Percentiles rank a stretch among this genome's conserved stretches.
These are phyloP conservation scores for Terebella lapidaria DNA, from an alignment of 2,888 invertebrate species.

Conservation along the genomic window DNA sequence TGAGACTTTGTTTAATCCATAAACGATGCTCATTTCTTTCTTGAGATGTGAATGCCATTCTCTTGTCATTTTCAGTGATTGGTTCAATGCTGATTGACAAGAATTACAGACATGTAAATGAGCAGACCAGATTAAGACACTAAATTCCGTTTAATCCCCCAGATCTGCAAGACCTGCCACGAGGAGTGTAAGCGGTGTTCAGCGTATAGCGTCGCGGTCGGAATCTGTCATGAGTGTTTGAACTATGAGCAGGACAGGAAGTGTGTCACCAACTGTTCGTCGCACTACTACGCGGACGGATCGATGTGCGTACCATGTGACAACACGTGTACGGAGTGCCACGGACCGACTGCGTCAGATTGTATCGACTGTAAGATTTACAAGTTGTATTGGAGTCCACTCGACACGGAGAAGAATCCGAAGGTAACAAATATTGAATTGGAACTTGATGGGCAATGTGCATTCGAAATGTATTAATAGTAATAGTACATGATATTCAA, in stretches of 20 bases:
- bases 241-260: constrained; percentile 13
- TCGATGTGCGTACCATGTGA: constrained; percentile 74
- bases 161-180: background rate
- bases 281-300: constrained; percentile 72
- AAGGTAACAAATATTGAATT: constrained; percentile 1
- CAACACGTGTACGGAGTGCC: constrained; percentile 73
- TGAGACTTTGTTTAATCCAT: background rate
- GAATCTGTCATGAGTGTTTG: background rate
- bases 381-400: constrained; percentile 33
- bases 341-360: constrained; percentile 34
- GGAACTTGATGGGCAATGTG: no score
- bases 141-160: background rate
- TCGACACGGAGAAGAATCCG: constrained; percentile 5
- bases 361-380: constrained; percentile 34
- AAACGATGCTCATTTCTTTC: background rate
- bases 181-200: background rate
- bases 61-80: constrained; percentile 1
- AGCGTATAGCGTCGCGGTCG: background rate
- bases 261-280: constrained; percentile 17
- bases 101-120: background rate
- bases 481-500: no score
- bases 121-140: no score
- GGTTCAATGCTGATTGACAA: background rate
- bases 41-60: background rate
- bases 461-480: no score